Evolutionary conservation across 2,797 vertebrate genomes (phyloP), one percentile per base, ranked within the genome.

Genomic region (Monodelphis domestica): DNA sequence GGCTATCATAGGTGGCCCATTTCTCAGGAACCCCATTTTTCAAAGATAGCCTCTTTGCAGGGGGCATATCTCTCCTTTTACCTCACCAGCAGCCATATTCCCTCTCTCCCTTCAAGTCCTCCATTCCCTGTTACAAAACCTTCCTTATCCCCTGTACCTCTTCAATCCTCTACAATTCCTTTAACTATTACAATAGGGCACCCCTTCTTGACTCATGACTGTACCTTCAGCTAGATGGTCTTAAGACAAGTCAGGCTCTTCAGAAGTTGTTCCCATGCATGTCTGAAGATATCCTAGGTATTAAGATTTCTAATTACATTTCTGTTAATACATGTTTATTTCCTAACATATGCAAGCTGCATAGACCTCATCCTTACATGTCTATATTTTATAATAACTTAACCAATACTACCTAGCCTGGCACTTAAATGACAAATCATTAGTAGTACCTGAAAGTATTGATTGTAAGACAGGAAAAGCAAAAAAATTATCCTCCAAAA

Each of bases 391-490:
- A 38, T 29, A 95, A 45, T 59, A 57, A n/a, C n/a, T 53, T 91
- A 91, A 89, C 53, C 57, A 88, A 94, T 95, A 95, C 70, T 91
- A 90, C 33, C n/a, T 84, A 5, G 38, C 88, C 89, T 3, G 29
- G 7, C 11, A 53, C 88, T 56, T 3, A 55, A 90, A 88, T 89
- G 45, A 50, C 33, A 92, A 95, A 93, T 89, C 89, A 14, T 78
- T 57, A 88, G 93, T 29, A 91, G 3, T 78, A 24, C 89, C 29
- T 89, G 93, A 24, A n/a, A 24, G n/a, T 78, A 45, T 38, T 78
- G 24, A 24, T 94, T 92, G 92, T 63, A 93, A 93, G 95, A 92
- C 9, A 95, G 91, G 52, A 95, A 14, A 94, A 95, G 93, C 0
- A 89, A 57, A 70, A 59, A 95, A 92, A 90, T 54, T 92, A 1